Base-by-base conservation (phyloP, 1,140 invertebrate genomes). In the Trialeurodes vaporariorum region DNA sequence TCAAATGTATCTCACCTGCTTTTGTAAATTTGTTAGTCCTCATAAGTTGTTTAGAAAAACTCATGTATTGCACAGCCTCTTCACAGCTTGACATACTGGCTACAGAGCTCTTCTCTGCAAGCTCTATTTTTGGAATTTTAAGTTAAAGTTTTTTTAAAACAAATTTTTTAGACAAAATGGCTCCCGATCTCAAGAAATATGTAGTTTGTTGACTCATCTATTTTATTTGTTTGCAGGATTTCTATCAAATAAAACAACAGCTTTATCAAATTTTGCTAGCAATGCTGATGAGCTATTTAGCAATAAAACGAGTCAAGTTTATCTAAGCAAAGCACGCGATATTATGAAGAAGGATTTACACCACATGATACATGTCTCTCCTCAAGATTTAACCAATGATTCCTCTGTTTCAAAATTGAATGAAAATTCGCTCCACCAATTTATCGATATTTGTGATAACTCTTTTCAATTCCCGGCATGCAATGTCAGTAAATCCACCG, bases 291-390 rank as follows among this genome's bases (percentile, higher is more conserved):
- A 83, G 2, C 77, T 92, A 24, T 93, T 90, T 78, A 85, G 88
- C 49, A 85, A 89, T 71, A 90, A 91, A 75, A 86, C 89, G 65
- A 87, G 87, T 72, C 82, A 87, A 71, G 83, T 87, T 67, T 86
- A 92, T 59, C 73, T 92, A 27, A 82, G 84, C 26, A 83, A 80
- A 70, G 90, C 91, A 0, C 79, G 85, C 58, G 79, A 79, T 69
- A 85, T 94, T 24, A 91, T 94, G 82, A 85, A 86, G 66, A 87
- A 89, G 73, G 89, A 94, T 76, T 79, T 94, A 27, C 90, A 92
- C 75, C 84, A 88, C 67, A 88, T 88, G 63, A 83, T 87, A 64
- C 82, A 83, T 68, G 76, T 84, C 27, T 76, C 77, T 25, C 72
- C 78, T 59, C 72, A 79, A 69, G 75, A 59, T 27, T 0, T 61